Percentiles rank a stretch among this genome's conserved stretches.
These are phyloP conservation scores for Caenorhabditis brenneri DNA, from an alignment of 1,140 invertebrate species.

Conservation along the genomic window DNA sequence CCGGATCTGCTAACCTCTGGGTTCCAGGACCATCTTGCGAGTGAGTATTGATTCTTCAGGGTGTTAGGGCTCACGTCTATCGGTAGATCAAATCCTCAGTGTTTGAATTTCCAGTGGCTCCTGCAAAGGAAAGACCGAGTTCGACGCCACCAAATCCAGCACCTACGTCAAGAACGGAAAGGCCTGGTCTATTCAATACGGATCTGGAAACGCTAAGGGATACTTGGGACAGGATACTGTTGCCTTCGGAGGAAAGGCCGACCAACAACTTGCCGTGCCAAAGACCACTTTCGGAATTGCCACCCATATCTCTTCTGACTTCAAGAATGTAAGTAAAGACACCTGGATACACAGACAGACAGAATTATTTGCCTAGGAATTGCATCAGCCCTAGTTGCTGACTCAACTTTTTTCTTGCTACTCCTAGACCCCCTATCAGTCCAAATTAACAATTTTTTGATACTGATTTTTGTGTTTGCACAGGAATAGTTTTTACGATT, in stretches of 20 bases:
- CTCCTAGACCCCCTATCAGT: no score
- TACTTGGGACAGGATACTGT: conserved; percentile 61
- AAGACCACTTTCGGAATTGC: conserved; percentile 65
- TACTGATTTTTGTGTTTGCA: no score
- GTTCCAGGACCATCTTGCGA: conserved; percentile 53
- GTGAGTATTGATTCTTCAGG: not conserved
- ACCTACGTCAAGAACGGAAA: conserved; percentile 58
- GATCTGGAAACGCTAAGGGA: conserved; percentile 60
- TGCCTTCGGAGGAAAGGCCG: conserved; percentile 41
- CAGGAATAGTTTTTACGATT: no score
- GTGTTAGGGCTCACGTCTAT: not conserved
- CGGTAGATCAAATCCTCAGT: not conserved
- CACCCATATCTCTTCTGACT: conserved; percentile 49
- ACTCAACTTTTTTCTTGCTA: no score
- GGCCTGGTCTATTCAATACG: conserved; percentile 59
- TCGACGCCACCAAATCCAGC: conserved; percentile 57
- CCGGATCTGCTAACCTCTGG: conserved; percentile 57
- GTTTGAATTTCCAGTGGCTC: conserved; percentile 13
- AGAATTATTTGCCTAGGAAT: no score
- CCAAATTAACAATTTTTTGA: no score
- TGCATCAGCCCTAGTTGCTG: no score
- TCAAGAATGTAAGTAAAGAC: conserved; percentile 9
- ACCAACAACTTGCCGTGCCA: conserved; percentile 55
- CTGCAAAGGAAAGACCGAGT: conserved; percentile 57
- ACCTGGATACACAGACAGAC: no score